These are phyloP conservation scores for Cepaea hortensis DNA, from an alignment of 2,888 invertebrate genomes.

Conservation along the genomic window DNA sequence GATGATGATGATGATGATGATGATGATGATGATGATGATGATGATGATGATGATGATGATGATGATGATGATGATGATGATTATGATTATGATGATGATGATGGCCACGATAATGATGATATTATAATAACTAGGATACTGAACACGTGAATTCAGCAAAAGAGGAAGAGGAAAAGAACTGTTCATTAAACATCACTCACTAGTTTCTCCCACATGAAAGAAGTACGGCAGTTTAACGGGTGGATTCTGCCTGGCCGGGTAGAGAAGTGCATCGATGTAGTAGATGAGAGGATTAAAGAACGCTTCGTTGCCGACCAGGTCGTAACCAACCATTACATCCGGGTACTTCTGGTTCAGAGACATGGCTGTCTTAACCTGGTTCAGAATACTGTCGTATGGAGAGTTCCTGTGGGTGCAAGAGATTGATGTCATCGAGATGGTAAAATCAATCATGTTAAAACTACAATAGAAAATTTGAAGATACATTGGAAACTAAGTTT, in stretches of 20 bases:
- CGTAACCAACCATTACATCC: slow-evolving; percentile 64
- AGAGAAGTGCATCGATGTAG: slow-evolving; percentile 66
- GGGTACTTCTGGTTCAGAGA: slow-evolving; percentile 25
- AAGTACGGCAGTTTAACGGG: slow-evolving; percentile 70
- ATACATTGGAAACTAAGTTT: too few relatives aligned
- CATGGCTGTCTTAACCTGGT: slow-evolving; percentile 17
- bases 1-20: not conserved
- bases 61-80: too few relatives aligned
- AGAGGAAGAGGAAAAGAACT: not conserved
- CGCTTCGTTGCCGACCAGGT: slow-evolving; percentile 72
- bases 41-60: not conserved
- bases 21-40: not conserved
- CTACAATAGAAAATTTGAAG: too few relatives aligned
- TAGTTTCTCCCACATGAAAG: slow-evolving; percentile 75
- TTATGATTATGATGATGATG: too few relatives aligned
- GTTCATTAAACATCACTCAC: slow-evolving; percentile 53
- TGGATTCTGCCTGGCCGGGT: slow-evolving; percentile 62
- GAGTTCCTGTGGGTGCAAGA: not conserved
- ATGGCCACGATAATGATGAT: too few relatives aligned
- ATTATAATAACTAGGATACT: too few relatives aligned
- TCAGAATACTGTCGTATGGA: not conserved
- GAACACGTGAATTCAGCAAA: too few relatives aligned
- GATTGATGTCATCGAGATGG: too few relatives aligned
- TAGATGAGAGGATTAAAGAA: slow-evolving; percentile 62
- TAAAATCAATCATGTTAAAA: too few relatives aligned